Evolutionary conservation across 2,113 vertebrate genomes (phyloP).

Genomic region (Carassius auratus): DNA sequence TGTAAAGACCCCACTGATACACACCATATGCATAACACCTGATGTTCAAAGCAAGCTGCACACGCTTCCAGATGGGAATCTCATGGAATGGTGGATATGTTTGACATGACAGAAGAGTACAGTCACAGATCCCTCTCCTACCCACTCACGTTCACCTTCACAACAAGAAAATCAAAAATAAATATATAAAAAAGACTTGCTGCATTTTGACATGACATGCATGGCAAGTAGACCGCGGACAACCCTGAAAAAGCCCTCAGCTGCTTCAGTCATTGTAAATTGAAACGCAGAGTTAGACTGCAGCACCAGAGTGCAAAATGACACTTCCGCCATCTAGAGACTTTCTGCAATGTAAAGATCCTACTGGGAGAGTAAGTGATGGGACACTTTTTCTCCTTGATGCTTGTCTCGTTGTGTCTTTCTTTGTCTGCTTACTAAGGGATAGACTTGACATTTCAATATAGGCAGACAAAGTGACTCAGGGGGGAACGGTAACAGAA

Average conservation of each 20-base stretch:
- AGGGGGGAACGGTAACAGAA: constrained; percentile 60
- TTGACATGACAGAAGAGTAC: not conserved
- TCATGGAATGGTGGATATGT: not conserved
- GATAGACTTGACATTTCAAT: constrained; percentile 25
- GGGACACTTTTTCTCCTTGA: too few species aligned
- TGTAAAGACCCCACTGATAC: not conserved
- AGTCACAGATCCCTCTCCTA: not conserved
- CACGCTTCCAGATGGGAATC: constrained; percentile 3
- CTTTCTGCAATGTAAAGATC: not conserved
- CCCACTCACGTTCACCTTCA: not conserved
- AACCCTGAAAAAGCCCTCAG: not conserved
- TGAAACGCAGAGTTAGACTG: constrained; percentile 37
- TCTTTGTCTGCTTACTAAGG: too few species aligned
- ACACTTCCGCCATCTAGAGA: constrained; percentile 28
- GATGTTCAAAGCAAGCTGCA: not conserved
- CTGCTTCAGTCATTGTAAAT: constrained; percentile 18
- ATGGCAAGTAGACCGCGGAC: constrained; percentile 2
- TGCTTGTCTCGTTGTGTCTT: constrained; percentile 48
- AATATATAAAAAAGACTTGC: not conserved
- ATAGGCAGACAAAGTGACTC: constrained; percentile 36
- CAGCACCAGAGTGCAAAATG: constrained; percentile 12
- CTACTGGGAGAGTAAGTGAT: not conserved
- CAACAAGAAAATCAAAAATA: not conserved
- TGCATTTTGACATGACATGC: constrained; percentile 8
- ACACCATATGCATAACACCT: not conserved